These are phyloP conservation scores for Pseudochirops corinnae DNA, from an alignment of 2,797 vertebrate genomes.

Conservation along the genomic window DNA sequence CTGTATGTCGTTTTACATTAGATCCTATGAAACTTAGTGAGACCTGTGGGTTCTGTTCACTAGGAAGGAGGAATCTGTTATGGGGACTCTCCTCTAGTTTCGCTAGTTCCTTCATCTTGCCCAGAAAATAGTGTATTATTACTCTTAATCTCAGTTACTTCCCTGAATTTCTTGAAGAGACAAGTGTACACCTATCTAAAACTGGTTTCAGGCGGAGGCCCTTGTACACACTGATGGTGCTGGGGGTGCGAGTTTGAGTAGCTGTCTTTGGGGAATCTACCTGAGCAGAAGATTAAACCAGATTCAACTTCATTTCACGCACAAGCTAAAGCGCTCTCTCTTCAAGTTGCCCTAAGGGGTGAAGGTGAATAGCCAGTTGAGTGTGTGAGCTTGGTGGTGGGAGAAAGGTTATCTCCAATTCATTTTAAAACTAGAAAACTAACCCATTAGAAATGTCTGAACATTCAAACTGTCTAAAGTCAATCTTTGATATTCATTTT, in stretches of 20 bases:
- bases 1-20: not conserved
- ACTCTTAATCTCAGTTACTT: not conserved
- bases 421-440: not conserved
- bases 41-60: conserved; percentile 27
- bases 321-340: not conserved
- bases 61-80: not conserved
- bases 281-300: not conserved
- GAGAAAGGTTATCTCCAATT: not conserved
- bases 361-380: not conserved
- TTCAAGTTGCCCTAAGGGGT: not conserved
- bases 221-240: not conserved
- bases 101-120: not conserved
- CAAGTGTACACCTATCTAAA: not conserved
- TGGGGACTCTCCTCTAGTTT: not conserved
- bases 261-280: not conserved
- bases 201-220: not conserved
- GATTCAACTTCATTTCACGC: not conserved
- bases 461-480: not conserved
- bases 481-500: not conserved
- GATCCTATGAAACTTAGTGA: not conserved
- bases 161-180: not conserved
- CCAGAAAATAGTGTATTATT: not conserved
- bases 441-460: not conserved
- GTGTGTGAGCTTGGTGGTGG: not conserved
- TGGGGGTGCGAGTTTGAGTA: conserved; percentile 55